These are phyloP conservation scores for Pissodes strobi DNA, from an alignment of 1,140 invertebrate species.

Conservation along the genomic window DNA sequence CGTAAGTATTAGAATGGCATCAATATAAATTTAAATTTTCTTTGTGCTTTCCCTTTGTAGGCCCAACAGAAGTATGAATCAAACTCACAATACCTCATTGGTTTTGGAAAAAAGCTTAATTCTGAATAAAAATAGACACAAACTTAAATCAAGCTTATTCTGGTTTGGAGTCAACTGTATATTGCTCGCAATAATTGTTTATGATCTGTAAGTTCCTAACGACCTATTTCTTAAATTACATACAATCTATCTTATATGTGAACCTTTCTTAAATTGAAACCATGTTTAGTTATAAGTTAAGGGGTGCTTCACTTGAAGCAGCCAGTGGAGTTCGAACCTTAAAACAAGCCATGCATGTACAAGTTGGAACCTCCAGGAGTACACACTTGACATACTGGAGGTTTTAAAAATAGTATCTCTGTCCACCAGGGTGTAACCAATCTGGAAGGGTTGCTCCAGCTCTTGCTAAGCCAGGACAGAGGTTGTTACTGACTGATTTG, in stretches of 20 bases:
- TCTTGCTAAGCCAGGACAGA: too few species aligned
- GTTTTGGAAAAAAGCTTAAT: slow-evolving; percentile 42
- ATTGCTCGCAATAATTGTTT: slow-evolving; percentile 43
- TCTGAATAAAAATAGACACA: slow-evolving; percentile 39
- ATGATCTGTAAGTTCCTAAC: slow-evolving; percentile 50
- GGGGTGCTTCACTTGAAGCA: too few species aligned
- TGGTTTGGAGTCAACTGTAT: slow-evolving; percentile 49
- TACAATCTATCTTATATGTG: not conserved
- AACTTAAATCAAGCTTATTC: slow-evolving; percentile 36
- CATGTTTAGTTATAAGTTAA: too few species aligned
- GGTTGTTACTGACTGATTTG: too few species aligned
- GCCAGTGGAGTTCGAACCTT: too few species aligned
- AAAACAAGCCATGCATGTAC: too few species aligned
- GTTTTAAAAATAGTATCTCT: too few species aligned
- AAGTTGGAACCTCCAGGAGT: too few species aligned
- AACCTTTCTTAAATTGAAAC: too few species aligned
- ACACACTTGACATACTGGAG: too few species aligned
- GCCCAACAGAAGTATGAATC: slow-evolving; percentile 10
- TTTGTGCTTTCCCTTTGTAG: not conserved
- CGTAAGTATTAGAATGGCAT: slow-evolving; percentile 1
- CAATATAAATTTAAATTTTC: not conserved
- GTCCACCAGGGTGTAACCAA: too few species aligned
- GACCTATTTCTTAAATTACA: slow-evolving; percentile 3
- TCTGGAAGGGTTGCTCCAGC: too few species aligned
- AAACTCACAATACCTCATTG: slow-evolving; percentile 1